Evolutionary conservation across 2,797 vertebrate genomes (phyloP).

Genomic region (Capromys pilorides): DNA sequence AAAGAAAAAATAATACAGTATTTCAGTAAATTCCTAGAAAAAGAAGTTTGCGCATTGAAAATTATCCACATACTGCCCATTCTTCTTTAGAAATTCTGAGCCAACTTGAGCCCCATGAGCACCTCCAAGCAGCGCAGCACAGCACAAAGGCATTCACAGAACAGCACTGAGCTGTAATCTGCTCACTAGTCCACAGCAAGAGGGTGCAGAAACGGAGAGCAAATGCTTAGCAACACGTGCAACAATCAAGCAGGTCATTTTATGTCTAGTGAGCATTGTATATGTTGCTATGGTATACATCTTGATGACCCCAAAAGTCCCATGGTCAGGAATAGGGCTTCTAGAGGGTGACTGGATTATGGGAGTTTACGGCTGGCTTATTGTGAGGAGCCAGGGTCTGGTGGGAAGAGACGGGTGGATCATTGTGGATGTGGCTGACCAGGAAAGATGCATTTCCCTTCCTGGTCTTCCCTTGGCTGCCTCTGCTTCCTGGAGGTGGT

Average conservation of each 20-base stretch:
- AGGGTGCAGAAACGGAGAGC: neutral
- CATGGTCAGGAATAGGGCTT: neutral
- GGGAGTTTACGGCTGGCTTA: neutral
- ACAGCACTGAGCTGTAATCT: accelerated
- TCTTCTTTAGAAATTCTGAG: slow-evolving; percentile 20
- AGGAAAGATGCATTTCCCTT: neutral
- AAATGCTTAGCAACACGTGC: neutral
- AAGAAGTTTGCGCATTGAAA: neutral
- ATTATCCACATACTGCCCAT: neutral
- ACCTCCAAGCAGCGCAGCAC: neutral
- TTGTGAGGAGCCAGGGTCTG: neutral
- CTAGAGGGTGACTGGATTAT: neutral
- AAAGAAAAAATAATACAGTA: neutral
- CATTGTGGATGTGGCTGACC: neutral
- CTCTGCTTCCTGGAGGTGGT: neutral
- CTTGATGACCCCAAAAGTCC: neutral
- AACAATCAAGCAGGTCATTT: neutral
- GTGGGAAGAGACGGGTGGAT: neutral
- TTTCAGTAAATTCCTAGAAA: slow-evolving; percentile 27
- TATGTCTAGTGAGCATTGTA: neutral
- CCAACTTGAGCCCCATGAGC: neutral
- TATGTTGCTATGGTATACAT: neutral
- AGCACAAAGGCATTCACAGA: neutral
- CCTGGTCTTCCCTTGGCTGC: neutral
- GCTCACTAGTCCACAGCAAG: neutral